phyloP scores from a whole-genome alignment of 2,797 vertebrate genomes.

The Melopsittacus undulatus region DNA sequence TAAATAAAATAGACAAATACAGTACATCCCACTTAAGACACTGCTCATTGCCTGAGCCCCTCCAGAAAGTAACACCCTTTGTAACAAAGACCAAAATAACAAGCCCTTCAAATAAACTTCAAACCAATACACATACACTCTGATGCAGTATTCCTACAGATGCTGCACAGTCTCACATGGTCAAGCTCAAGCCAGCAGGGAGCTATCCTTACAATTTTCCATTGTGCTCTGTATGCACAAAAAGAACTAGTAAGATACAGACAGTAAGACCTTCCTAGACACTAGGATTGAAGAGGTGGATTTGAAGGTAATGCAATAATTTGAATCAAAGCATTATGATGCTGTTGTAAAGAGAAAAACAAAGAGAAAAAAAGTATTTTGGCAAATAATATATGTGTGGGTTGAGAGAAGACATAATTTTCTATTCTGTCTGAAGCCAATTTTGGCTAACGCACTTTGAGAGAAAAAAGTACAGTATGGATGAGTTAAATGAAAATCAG shows the following conservation, averaged over 20 bases:
- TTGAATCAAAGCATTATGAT: background rate
- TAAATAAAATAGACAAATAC: background rate
- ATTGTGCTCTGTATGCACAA: background rate
- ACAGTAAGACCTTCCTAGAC: background rate
- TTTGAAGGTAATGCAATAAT: background rate
- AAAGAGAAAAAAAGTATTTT: background rate
- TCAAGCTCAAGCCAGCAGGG: background rate
- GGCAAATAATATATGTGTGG: background rate
- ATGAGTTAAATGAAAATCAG: background rate
- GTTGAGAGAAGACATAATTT: background rate
- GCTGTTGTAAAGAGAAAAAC: background rate
- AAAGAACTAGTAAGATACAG: background rate
- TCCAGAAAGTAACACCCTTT: background rate
- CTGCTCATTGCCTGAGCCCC: background rate
- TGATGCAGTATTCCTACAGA: background rate
- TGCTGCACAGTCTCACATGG: background rate
- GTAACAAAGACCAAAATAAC: background rate
- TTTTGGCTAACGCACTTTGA: background rate
- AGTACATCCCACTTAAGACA: background rate
- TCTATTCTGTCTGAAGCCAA: background rate
- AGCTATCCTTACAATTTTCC: background rate
- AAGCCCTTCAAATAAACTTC: slow-evolving; percentile 4
- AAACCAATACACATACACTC: background rate
- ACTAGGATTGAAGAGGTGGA: background rate
- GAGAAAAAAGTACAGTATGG: background rate